phyloP scores from a whole-genome alignment of 1,140 invertebrate species.

The Aphelenchoides besseyi region DNA sequence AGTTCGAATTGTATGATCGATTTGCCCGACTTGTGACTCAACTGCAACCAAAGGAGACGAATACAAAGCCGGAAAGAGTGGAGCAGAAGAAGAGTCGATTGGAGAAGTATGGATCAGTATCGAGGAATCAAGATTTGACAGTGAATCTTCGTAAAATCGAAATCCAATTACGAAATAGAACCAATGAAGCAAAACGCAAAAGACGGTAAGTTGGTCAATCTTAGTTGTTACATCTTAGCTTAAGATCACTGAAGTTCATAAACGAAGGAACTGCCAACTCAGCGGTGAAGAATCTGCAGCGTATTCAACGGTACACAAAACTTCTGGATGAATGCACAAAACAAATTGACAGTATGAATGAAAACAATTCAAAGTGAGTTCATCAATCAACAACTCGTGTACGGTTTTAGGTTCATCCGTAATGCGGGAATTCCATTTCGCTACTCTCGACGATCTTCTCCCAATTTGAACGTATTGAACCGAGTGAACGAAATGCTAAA shows the following conservation, averaged over 20 bases:
- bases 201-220: no score
- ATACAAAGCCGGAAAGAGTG: no score
- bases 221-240: no score
- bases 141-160: no score
- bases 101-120: background rate
- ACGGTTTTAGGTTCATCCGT: background rate
- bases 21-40: background rate
- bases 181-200: no score
- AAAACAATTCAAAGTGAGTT: background rate
- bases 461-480: background rate
- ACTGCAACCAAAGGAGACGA: no score
- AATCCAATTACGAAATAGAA: no score
- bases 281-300: background rate
- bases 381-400: background rate
- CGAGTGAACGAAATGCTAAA: background rate
- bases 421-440: background rate
- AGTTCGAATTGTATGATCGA: background rate
- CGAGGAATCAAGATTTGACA: background rate
- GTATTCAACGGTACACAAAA: background rate
- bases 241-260: no score
- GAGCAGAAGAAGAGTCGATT: background rate
- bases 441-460: background rate
- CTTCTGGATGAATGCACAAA: background rate
- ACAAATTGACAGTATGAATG: background rate
- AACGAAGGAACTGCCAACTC: background rate